A percentile compares a stretch with the other conserved stretches of the same genome.
Conservation (phyloP, 2,113 vertebrate genomes). For the Eurypyga helias region DNA sequence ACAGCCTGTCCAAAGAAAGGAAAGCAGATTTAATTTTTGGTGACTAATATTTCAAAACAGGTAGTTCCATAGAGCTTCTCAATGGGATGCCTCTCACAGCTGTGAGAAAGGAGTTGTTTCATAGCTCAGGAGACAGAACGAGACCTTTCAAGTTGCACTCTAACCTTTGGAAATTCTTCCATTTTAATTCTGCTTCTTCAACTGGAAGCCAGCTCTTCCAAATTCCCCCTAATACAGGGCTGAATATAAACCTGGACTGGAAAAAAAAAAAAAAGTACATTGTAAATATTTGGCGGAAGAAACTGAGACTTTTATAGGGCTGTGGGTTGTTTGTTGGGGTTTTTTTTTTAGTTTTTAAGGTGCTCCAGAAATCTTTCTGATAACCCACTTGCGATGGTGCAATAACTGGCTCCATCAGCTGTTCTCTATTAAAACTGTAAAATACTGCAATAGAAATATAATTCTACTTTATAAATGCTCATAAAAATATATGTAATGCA, state of each 20-base stretch:
- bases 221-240: background rate
- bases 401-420: background rate
- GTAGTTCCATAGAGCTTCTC: background rate
- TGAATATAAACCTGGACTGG: background rate
- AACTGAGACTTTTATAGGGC: background rate
- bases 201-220: background rate
- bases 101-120: background rate
- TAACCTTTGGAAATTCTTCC: background rate
- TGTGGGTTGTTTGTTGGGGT: background rate
- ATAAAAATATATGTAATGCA: background rate
- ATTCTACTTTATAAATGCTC: background rate
- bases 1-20: background rate
- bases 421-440: constrained; percentile 30
- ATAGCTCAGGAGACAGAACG: background rate
- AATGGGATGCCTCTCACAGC: background rate
- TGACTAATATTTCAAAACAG: background rate
- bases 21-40: background rate
- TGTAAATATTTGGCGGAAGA: background rate
- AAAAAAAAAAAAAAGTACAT: background rate
- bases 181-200: background rate
- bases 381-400: background rate
- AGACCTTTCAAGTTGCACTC: background rate
- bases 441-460: constrained; percentile 33
- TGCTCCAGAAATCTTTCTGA: constrained; percentile 11
- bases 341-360: background rate